phyloP scores from a whole-genome alignment of 2,888 invertebrate genomes.

The Bibio marci region DNA sequence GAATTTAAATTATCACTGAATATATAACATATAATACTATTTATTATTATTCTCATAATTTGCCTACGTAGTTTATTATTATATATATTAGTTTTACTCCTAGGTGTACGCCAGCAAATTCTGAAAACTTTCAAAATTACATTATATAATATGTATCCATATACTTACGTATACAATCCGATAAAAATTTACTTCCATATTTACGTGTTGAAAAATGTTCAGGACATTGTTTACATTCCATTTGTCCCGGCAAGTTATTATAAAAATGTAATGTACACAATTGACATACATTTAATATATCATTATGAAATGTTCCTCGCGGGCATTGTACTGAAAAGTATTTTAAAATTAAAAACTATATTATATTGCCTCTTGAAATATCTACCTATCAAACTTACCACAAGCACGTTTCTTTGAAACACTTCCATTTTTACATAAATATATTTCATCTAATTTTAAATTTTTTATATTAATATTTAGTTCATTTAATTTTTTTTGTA shows the following conservation, averaged over 20 bases:
- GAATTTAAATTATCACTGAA: too few species aligned
- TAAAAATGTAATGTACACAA: conserved; percentile 42
- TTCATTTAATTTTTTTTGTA: conserved; percentile 10
- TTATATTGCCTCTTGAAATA: too few species aligned
- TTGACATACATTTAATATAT: conserved; percentile 34
- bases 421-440: conserved; percentile 35
- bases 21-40: too few species aligned
- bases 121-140: neutral
- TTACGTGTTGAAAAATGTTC: conserved; percentile 36
- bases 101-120: neutral
- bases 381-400: conserved; percentile 30
- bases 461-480: conserved; percentile 14
- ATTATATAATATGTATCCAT: neutral
- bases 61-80: too few species aligned
- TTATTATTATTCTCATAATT: too few species aligned
- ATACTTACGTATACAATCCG: conserved; percentile 32
- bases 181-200: conserved; percentile 26
- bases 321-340: conserved; percentile 39
- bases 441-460: conserved; percentile 14
- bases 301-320: conserved; percentile 42
- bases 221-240: conserved; percentile 38
- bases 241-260: conserved; percentile 36
- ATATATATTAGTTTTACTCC: too few species aligned
- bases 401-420: conserved; percentile 35
- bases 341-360: neutral